Evolutionary conservation across 2,113 vertebrate genomes (phyloP).

Genomic region (Sisor rabdophorus): DNA sequence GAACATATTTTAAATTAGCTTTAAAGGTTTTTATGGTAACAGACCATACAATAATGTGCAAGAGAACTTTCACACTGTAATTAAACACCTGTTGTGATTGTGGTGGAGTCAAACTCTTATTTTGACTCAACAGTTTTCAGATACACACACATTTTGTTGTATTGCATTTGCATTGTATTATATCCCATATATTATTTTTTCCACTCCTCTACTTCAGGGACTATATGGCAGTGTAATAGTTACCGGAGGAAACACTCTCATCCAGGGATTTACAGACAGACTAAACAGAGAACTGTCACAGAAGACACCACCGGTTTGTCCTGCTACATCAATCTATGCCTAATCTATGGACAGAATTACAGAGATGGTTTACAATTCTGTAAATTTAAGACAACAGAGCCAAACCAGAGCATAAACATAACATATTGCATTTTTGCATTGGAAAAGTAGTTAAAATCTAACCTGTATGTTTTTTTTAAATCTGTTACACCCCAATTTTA

Average conservation of each 20-base stretch:
- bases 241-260: conserved; percentile 93
- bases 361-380: neutral
- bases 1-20: too few relatives aligned
- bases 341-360: neutral
- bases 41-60: too few relatives aligned
- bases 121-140: too few relatives aligned
- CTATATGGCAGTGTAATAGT: conserved; percentile 97
- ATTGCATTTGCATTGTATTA: too few relatives aligned
- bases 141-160: too few relatives aligned
- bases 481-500: too few relatives aligned
- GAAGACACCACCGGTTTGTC: conserved; percentile 92
- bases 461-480: too few relatives aligned
- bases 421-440: neutral
- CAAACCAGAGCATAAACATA: neutral
- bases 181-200: too few relatives aligned
- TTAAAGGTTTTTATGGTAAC: too few relatives aligned
- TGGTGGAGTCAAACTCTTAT: too few relatives aligned
- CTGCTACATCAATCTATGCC: neutral
- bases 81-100: too few relatives aligned
- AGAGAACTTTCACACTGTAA: too few relatives aligned
- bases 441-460: neutral
- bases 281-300: conserved; percentile 95
- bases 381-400: neutral
- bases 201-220: conserved; percentile 66
- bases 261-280: conserved; percentile 96